These are phyloP conservation scores for Pomatorhinus ruficollis DNA, from an alignment of 2,113 vertebrate species.

Conservation along the genomic window DNA sequence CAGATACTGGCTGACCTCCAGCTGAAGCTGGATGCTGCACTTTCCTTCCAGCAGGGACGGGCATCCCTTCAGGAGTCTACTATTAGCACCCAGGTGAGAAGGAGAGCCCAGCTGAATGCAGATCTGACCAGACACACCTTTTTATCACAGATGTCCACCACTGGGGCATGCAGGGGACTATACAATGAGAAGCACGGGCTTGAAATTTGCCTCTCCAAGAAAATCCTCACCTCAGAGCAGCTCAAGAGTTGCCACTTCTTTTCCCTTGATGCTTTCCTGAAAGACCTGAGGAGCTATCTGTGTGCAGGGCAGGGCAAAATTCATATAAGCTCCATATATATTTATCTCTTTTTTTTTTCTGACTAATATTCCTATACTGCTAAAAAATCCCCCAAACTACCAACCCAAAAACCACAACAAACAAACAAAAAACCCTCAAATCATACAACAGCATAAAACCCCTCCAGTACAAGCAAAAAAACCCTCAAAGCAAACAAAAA, in stretches of 20 bases:
- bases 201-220: not conserved
- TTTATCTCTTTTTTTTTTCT: not conserved
- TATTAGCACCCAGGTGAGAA: not conserved
- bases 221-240: not conserved
- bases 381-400: not conserved
- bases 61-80: not conserved
- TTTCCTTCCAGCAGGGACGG: not conserved
- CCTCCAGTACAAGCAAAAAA: not conserved
- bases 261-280: not conserved
- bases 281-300: not conserved
- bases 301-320: not conserved
- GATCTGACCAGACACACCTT: not conserved
- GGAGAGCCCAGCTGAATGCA: not conserved
- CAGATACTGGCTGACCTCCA: not conserved
- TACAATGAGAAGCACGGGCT: not conserved
- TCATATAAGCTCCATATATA: not conserved
- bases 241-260: not conserved
- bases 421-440: not conserved
- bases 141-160: not conserved
- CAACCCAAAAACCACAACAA: not conserved
- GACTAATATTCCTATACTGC: not conserved
- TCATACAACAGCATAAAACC: rapidly evolving
- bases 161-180: not conserved
- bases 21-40: not conserved
- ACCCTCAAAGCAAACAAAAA: not conserved